Evolutionary conservation across 2,797 vertebrate species (phyloP).

Genomic region (Manis crassicaudata): DNA sequence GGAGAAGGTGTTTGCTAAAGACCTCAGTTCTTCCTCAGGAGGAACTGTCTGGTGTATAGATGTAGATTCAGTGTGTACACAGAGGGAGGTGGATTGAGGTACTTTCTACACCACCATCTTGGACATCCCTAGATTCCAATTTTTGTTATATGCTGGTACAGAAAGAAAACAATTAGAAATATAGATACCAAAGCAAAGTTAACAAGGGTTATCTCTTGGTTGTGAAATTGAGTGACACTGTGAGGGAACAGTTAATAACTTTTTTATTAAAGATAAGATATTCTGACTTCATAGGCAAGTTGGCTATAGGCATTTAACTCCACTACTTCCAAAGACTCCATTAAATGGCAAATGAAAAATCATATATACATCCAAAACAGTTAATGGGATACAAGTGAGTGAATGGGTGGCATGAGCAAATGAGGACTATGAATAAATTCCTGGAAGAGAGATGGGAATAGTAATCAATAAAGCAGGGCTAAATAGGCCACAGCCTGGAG

Average conservation of each 20-base stretch:
- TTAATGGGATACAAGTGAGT: not conserved
- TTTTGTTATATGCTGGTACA: not conserved
- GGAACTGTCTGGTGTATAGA: no score
- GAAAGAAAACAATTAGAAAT: not conserved
- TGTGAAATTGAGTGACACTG: not conserved
- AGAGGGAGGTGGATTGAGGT: no score
- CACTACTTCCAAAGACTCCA: not conserved
- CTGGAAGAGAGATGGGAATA: not conserved
- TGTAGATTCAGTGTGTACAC: no score
- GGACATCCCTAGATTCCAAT: no score
- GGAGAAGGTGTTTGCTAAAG: no score
- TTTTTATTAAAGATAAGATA: slow-evolving; percentile 41
- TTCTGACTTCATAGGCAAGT: not conserved
- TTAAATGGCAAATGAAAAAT: slow-evolving; percentile 56
- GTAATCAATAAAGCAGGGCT: not conserved
- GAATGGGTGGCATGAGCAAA: not conserved
- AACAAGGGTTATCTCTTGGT: not conserved
- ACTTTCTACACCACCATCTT: no score
- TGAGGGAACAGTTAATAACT: slow-evolving; percentile 30
- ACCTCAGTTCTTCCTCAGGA: no score
- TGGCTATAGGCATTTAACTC: slow-evolving; percentile 22
- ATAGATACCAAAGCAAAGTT: not conserved
- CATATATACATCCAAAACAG: not conserved
- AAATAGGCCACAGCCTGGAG: not conserved
- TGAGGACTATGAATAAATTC: not conserved